Base-by-base conservation (phyloP, 2,113 vertebrate species). In the Beaufortia kweichowensis region DNA sequence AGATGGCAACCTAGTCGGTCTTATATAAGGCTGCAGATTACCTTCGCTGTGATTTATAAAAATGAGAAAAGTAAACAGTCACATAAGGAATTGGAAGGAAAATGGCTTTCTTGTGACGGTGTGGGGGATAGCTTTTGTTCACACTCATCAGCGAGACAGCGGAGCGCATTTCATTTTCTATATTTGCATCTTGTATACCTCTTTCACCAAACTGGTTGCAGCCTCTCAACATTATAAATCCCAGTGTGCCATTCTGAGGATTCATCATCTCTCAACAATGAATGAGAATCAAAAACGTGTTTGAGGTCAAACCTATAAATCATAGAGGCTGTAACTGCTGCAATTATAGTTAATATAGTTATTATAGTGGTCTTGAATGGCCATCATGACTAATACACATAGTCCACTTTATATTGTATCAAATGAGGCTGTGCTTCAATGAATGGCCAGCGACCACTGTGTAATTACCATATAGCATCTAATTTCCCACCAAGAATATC, bases 71-170 rank as follows among this genome's bases (percentile, higher is more conserved):
- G 63, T 73, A 71, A 80, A 67, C 73, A 53, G 76, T 71, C 57
- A 28, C 76, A 77, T 60, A 74, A 8, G 24, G 72, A 81, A 80
- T 82, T 76, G 76, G 66, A 81, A 33, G 57, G 73, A 81, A 73
- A 87, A 86, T 79, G 68, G 76, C 48, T 72, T 84, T 85, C 86
- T 83, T 60, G 66, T 84, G 82, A 83, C 79, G 39, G 62, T 63
- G 73, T 61, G 55, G 71, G 82, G 77, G 68, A 53, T 66, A 24
- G 68, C 70, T 84, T 86, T 75, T 56, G 60, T 83, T 87, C 67
- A 66, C 84, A 78, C 78, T 55, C 79, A 79, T 85, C 81, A 83
- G 72, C 31, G 7, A 55, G 60, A 41, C 48, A 70, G 35, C 11
- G 1, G 5, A 31, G 24, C 21, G 28, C n/a, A 41, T 75, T 74